A percentile compares a stretch with the other conserved stretches of the same genome.
These are phyloP conservation scores for Meloidogyne floridensis DNA, from an alignment of 1,140 invertebrate species.

Conservation along the genomic window DNA sequence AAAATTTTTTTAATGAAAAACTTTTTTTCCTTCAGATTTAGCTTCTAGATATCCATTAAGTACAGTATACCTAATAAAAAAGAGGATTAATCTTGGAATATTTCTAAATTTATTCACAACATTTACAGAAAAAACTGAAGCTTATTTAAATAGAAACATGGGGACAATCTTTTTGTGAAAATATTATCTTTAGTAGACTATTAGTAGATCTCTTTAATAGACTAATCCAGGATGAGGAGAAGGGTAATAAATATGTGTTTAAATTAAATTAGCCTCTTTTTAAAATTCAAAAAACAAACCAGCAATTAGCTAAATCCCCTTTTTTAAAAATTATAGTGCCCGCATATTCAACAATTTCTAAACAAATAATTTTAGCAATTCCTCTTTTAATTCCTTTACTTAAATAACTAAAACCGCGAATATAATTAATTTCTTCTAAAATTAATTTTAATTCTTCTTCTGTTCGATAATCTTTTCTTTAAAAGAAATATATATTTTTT, in stretches of 20 bases:
- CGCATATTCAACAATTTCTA: constrained; percentile 79
- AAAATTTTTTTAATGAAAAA: not conserved
- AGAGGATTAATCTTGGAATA: not conserved
- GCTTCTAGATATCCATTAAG: constrained; percentile 80
- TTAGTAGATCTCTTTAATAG: no score
- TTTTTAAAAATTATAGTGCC: constrained; percentile 83
- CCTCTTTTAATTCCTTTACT: constrained; percentile 75
- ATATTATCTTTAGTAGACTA: no score
- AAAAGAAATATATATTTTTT: constrained; percentile 27
- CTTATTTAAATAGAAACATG: no score
- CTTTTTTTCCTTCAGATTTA: constrained; percentile 16
- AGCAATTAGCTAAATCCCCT: constrained; percentile 83
- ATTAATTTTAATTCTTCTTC: constrained; percentile 80
- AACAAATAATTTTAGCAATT: constrained; percentile 78
- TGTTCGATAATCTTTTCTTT: constrained; percentile 76
- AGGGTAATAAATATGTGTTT: no score
- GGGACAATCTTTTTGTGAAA: no score
- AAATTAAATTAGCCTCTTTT: no score
- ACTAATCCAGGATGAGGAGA: no score
- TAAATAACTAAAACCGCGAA: constrained; percentile 79
- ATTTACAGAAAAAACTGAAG: no score
- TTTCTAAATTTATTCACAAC: no score
- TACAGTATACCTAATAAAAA: constrained; percentile 67
- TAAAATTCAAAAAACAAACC: constrained; percentile 73
- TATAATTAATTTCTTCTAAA: constrained; percentile 81